A percentile compares a stretch with the other conserved stretches of the same genome.
Conservation (phyloP, 2,888 invertebrate species). For the Drosophila sordidapex region DNA sequence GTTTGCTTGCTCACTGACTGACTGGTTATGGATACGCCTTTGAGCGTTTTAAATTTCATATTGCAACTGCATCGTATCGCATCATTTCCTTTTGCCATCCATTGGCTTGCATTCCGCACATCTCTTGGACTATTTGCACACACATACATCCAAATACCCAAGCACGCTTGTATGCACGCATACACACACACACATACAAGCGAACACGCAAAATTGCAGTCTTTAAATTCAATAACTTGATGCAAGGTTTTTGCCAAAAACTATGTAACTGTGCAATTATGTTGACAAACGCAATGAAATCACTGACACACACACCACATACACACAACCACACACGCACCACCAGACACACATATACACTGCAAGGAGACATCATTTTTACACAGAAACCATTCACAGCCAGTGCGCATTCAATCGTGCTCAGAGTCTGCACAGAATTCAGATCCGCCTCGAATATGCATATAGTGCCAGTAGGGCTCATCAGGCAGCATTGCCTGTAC, state of each 20-base stretch:
- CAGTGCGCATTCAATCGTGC: slow-evolving; percentile 72
- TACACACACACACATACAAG: background rate
- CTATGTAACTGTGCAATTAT: slow-evolving; percentile 66
- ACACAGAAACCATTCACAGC: slow-evolving; percentile 76
- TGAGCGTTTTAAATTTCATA: slow-evolving; percentile 81
- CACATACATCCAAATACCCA: background rate
- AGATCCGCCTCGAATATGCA: slow-evolving; percentile 35
- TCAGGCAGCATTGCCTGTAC: slow-evolving; percentile 40
- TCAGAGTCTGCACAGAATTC: slow-evolving; percentile 22
- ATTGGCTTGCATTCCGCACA: slow-evolving; percentile 5
- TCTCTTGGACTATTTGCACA: slow-evolving; percentile 26
- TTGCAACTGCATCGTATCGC: slow-evolving; percentile 67
- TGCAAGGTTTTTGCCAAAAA: slow-evolving; percentile 36
- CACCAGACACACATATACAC: background rate
- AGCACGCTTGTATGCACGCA: background rate
- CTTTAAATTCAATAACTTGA: slow-evolving; percentile 59
- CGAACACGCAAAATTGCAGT: slow-evolving; percentile 24
- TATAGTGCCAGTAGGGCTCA: slow-evolving; percentile 73
- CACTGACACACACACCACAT: slow-evolving; percentile 29
- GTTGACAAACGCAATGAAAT: slow-evolving; percentile 69
- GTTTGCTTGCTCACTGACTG: slow-evolving; percentile 55
- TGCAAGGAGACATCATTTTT: slow-evolving; percentile 59
- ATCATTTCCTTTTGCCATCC: slow-evolving; percentile 9
- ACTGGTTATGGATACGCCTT: slow-evolving; percentile 79
- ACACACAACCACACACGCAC: slow-evolving; percentile 3